A percentile compares a stretch with the other conserved stretches of the same genome.
Conservation (phyloP, 2,888 invertebrate species). For the Microchrysa polita region DNA sequence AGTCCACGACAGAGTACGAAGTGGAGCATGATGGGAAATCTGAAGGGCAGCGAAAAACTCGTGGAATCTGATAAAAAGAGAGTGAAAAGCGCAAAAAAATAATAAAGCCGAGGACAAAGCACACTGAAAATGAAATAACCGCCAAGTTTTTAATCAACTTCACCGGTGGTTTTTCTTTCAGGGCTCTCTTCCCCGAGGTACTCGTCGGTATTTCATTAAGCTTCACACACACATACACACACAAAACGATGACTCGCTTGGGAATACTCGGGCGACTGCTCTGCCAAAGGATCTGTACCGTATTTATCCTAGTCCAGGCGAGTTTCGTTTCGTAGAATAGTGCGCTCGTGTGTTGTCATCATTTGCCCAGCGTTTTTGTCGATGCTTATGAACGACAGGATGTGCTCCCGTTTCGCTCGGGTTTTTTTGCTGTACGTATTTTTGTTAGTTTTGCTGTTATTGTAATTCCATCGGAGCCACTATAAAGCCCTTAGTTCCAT, state of each 20-base stretch:
- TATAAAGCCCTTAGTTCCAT: neutral
- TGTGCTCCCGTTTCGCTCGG: neutral
- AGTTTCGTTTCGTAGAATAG: neutral
- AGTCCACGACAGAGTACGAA: neutral
- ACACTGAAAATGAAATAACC: conserved; percentile 36
- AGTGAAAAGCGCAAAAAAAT: neutral
- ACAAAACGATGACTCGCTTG: conserved; percentile 18
- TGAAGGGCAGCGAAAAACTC: neutral
- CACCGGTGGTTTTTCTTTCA: conserved; percentile 35
- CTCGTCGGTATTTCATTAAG: conserved; percentile 19
- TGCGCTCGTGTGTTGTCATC: conserved; percentile 6
- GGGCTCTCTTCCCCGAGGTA: conserved; percentile 1
- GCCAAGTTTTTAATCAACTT: conserved; percentile 40
- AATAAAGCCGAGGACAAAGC: neutral
- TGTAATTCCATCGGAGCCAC: neutral
- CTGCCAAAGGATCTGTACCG: too few relatives aligned
- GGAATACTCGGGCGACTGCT: neutral
- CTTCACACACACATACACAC: too few relatives aligned
- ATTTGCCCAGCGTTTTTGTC: neutral
- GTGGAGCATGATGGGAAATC: neutral
- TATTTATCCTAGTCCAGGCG: neutral
- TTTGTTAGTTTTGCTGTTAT: conserved; percentile 27
- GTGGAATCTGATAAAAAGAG: neutral
- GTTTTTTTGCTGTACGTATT: too few relatives aligned
- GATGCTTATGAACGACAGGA: neutral